Conservation (phyloP, 2,797 vertebrate genomes). For the Chiropotes sagulatus region DNA sequence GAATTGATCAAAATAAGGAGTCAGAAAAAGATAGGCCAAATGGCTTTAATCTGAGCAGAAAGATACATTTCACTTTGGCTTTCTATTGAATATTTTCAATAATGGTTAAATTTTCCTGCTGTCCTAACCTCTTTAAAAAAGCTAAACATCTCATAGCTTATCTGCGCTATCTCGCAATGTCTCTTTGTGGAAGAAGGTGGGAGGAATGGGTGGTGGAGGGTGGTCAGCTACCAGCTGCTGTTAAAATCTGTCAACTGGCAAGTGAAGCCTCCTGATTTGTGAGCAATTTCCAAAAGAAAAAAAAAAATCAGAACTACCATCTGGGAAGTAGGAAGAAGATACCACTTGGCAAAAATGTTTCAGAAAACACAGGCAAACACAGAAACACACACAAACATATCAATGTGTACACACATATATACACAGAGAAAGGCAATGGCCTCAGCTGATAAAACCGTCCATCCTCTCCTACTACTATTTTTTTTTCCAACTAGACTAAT, state of each 20-base stretch:
- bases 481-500: not conserved
- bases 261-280: conserved; percentile 82
- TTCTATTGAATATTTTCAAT: conserved; percentile 61
- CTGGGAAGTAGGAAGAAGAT: conserved; percentile 87
- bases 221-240: conserved; percentile 82
- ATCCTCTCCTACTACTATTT: not conserved
- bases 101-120: conserved; percentile 35
- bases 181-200: conserved; percentile 68
- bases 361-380: conserved; percentile 84
- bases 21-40: not conserved
- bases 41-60: conserved; percentile 49
- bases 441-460: conserved; percentile 1
- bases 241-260: conserved; percentile 84
- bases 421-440: not conserved
- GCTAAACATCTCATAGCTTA: not conserved
- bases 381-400: conserved; percentile 79
- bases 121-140: conserved; percentile 54
- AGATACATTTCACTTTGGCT: conserved; percentile 60
- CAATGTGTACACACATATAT: conserved; percentile 41
- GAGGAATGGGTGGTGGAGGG: conserved; percentile 70
- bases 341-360: conserved; percentile 83
- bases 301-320: conserved; percentile 80
- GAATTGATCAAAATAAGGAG: not conserved
- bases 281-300: conserved; percentile 83
- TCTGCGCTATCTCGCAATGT: not conserved